Evolutionary conservation across 1,140 invertebrate genomes (phyloP), one percentile per base, ranked within the genome.

Genomic region (Atopsyche davidsoni): DNA sequence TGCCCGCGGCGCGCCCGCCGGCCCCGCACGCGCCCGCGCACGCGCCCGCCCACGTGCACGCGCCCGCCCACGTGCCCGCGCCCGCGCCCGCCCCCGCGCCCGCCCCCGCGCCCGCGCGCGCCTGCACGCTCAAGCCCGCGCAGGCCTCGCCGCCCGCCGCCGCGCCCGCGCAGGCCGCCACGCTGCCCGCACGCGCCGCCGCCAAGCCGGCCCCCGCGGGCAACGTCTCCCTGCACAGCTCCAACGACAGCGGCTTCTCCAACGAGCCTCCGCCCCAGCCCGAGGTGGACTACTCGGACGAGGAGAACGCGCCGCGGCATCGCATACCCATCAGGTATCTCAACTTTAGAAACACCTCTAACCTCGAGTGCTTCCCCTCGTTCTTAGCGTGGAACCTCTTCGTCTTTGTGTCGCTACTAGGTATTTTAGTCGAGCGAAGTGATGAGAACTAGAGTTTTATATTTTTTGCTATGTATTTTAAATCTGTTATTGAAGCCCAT

Each of bases 201-300:
- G 69, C 71, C 23, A 65, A 64, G 19, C 58, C 56, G 6, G 75
- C 71, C 48, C 75, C 76, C 19, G 79, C 79, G 22, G 80, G 80
- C 39, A 84, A 83, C 62, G 85, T 86, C 7, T 88, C 86, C 16
- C 76, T 91, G 43, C 87, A 92, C 65, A 90, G 87, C 64, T 92
- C 88, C 63, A 92, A 92, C 68, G 89, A 92, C 69, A 91, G 88
- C 59, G 89, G 89, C 18, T 92, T 92, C 64, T 89, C 87, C 61
- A 92, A 92, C 61, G 90, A 90, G 62, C 85, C 87, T 7, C 87
- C 89, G 2, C 85, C 86, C 16, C 87, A 90, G 61, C 89, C 89
- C 1, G 88, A 92, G 69, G 80, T 91, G 52, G 89, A 92, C 67
- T 92, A 92, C 66, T 91, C 87, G 31, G 89, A 92, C 62, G 88